phyloP scores from a whole-genome alignment of 2,797 vertebrate species.

The Salarias fasciatus region DNA sequence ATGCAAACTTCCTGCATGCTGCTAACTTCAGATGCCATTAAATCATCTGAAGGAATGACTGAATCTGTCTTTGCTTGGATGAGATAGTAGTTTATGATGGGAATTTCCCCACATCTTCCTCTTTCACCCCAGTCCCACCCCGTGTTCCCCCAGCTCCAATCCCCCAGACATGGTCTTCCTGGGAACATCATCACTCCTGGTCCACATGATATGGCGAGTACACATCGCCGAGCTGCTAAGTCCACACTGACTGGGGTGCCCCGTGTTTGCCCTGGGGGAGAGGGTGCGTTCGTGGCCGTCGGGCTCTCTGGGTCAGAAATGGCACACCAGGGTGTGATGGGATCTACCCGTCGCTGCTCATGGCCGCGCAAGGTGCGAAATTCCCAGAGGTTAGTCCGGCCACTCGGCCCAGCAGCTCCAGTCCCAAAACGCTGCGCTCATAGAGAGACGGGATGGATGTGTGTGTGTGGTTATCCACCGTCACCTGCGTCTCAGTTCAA shows the following conservation, averaged over 20 bases:
- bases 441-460: slow-evolving; percentile 42
- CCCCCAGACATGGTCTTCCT: slow-evolving; percentile 58
- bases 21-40: neutral
- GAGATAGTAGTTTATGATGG: too few species aligned
- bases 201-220: slow-evolving; percentile 76
- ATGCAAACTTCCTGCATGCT: neutral
- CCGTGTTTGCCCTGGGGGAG: slow-evolving; percentile 74
- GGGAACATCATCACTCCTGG: slow-evolving; percentile 76
- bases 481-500: slow-evolving; percentile 56
- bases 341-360: slow-evolving; percentile 54
- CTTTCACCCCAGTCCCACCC: slow-evolving; percentile 12
- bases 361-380: slow-evolving; percentile 69
- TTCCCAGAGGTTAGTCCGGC: slow-evolving; percentile 58
- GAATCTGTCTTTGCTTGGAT: too few species aligned
- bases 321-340: slow-evolving; percentile 74
- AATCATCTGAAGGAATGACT: neutral
- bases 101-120: slow-evolving; percentile 3
- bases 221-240: slow-evolving; percentile 79
- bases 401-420: slow-evolving; percentile 40
- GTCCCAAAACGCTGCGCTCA: slow-evolving; percentile 40
- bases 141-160: slow-evolving; percentile 16
- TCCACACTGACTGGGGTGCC: slow-evolving; percentile 71
- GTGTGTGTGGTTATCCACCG: slow-evolving; percentile 51
- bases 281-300: slow-evolving; percentile 62
- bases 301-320: slow-evolving; percentile 69